Base-by-base conservation (phyloP, 2,888 invertebrate genomes). In the Hipparchia sbordonii region DNA sequence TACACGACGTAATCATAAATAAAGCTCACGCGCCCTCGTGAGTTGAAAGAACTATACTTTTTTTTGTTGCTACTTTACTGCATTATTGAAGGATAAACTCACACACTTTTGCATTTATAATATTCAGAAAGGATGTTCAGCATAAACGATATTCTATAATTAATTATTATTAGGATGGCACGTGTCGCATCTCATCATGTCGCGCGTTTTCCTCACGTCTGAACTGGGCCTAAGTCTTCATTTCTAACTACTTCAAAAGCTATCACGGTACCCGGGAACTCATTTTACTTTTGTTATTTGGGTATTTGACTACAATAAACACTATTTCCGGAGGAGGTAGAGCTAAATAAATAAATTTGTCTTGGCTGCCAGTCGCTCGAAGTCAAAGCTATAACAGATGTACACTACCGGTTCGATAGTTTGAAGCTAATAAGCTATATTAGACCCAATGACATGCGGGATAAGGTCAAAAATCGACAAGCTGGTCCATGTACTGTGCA, bases 291-390 rank as follows among this genome's bases (percentile, higher is more conserved):
- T 74, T 54, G 69, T 70, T 70, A 13, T 67, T 23, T 23, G 51
- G 51, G 9, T 63, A 72, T 76, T 72, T 60, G 52, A 67, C 60
- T 70, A 74, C 67, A 73, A 75, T 69, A 70, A 71, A 69, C 51
- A 67, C 62, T 70, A 74, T 73, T 23, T 66, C 33, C 63, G n/a
- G 45, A 46, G 54, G 68, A 65, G 71, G 60, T 71, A 51, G 71
- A 67, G 59, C 74, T 74, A 74, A 74, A 74, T 75, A 78, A 77
- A 77, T 74, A 77, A 70, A 76, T 74, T 76, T 76, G 67, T 78
- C 73, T 76, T 76, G 72, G 72, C 74, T 74, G 71, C 59, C 62
- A 73, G 45, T 73, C 69, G 71, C 71, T 74, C 56, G 56, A 45
- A 63, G 62, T 63, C 68, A 67, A 62, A 70, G 72, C 76, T 74